phyloP scores from a whole-genome alignment of 2,888 invertebrate species.

The Dryomyza anilis region DNA sequence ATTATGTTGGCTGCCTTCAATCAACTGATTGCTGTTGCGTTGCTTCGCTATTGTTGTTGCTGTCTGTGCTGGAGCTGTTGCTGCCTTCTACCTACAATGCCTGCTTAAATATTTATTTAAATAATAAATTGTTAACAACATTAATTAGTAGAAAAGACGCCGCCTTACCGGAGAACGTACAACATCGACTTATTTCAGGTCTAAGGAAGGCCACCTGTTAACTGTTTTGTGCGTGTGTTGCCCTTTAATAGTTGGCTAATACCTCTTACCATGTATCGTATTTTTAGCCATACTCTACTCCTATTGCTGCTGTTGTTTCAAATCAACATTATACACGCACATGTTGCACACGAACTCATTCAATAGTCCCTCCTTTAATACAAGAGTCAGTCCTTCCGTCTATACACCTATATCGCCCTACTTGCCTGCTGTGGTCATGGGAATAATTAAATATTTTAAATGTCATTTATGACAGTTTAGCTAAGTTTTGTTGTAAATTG shows the following conservation, averaged over 20 bases:
- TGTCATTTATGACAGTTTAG: slow-evolving; percentile 8
- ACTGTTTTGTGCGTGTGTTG: not conserved
- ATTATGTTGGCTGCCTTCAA: no score
- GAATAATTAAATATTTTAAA: slow-evolving; percentile 3
- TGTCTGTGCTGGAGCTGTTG: not conserved
- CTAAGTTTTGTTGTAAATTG: slow-evolving; percentile 15
- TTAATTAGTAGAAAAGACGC: not conserved
- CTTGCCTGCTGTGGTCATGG: not conserved
- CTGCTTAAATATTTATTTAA: not conserved
- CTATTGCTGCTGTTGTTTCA: not conserved
- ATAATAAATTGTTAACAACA: not conserved
- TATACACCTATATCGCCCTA: not conserved
- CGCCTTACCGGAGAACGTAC: not conserved
- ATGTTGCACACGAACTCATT: no score
- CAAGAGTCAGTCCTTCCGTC: not conserved
- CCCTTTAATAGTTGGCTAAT: slow-evolving; percentile 13
- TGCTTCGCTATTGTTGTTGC: not conserved
- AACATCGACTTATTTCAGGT: not conserved
- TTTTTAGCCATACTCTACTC: not conserved
- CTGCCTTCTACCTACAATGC: not conserved
- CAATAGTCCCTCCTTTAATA: no score
- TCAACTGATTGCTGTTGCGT: not conserved
- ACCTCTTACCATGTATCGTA: slow-evolving; percentile 1
- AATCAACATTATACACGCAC: not conserved
- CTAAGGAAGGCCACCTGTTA: not conserved